These are phyloP conservation scores for Brenthis hecate DNA, from an alignment of 2,888 invertebrate species.

Conservation along the genomic window DNA sequence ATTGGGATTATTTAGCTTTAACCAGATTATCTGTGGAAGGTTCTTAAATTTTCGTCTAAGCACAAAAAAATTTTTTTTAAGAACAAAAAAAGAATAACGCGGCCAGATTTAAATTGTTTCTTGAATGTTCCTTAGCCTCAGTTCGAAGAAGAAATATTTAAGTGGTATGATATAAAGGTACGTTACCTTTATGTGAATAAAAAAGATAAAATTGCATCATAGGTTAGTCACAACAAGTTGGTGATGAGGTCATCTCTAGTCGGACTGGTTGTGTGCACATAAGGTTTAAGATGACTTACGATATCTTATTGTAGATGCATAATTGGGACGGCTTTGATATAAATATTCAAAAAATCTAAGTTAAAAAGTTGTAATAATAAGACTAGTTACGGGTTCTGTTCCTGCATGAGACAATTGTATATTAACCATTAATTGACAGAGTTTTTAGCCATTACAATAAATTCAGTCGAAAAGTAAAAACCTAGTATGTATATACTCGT, in stretches of 20 bases:
- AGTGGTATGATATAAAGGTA: conserved; percentile 9
- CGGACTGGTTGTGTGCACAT: conserved; percentile 30
- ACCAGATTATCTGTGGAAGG: conserved; percentile 1
- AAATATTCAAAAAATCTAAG: too few species aligned
- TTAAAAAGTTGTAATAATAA: too few species aligned
- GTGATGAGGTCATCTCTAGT: conserved; percentile 33
- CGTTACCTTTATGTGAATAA: conserved; percentile 17
- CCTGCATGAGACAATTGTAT: too few species aligned
- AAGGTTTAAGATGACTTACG: conserved; percentile 18
- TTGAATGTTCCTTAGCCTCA: not conserved
- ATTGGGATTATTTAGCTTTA: conserved; percentile 1
- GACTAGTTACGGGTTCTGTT: too few species aligned
- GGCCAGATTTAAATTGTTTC: not conserved
- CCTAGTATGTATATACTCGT: too few species aligned
- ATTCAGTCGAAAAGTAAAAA: too few species aligned
- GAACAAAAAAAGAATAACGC: not conserved
- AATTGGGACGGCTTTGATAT: too few species aligned
- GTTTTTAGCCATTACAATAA: too few species aligned
- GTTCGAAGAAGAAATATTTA: conserved; percentile 13
- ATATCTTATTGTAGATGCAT: not conserved
- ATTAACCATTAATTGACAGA: too few species aligned
- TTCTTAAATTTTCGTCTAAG: not conserved
- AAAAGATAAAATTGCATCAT: conserved; percentile 32
- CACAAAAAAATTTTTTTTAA: not conserved
- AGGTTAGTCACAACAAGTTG: conserved; percentile 25